Base-by-base conservation (phyloP, 2,797 vertebrate genomes). In the Rhyacichthys aspro region DNA sequence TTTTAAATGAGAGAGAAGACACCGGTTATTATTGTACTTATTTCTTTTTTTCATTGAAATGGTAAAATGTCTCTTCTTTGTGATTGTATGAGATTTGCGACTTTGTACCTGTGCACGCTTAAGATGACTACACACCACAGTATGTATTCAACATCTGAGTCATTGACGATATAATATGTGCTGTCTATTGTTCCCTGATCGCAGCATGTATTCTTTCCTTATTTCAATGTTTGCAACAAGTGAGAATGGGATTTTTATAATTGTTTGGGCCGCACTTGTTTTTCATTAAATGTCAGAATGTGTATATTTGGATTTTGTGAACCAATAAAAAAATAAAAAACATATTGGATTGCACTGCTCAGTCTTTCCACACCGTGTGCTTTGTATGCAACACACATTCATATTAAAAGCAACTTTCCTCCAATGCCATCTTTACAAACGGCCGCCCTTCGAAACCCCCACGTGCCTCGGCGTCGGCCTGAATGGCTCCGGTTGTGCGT, bases 231-330 rank as follows among this genome's bases (percentile, higher is more conserved):
- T 16, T n/a, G n/a, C n/a, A n/a, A n/a, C n/a, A 52, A 10, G 34
- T 15, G 18, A 52, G 7, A 18, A 3, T 52, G 11, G 49, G 49
- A 52, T 52, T 38, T 52, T 37, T 37, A 10, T 18, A 52, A 52
- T 52, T 38, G 37, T 37, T 52, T 16, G 3, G 6, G 38, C 9
- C 18, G 34, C 48, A 37, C 33, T 37, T 52, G 17, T 18, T 37
- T 17, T 16, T 52, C 18, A 52, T 52, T 52, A 38, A 37, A 15
- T 17, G 34, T 14, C 34, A 14, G 34, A 38, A 52, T 52, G 39
- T 41, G 39, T 41, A n/a, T 41, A 12, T 15, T 41, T n/a, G 17
- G 16, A 11, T 18, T 52, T 16, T 8, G 7, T 3, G 3, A 52
- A 16, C 49, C 33, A 37, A 37, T 52, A 52, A 38, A 52, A 16